phyloP scores from a whole-genome alignment of 1,140 invertebrate species.

The Cyrtorhinus lividipennis region DNA sequence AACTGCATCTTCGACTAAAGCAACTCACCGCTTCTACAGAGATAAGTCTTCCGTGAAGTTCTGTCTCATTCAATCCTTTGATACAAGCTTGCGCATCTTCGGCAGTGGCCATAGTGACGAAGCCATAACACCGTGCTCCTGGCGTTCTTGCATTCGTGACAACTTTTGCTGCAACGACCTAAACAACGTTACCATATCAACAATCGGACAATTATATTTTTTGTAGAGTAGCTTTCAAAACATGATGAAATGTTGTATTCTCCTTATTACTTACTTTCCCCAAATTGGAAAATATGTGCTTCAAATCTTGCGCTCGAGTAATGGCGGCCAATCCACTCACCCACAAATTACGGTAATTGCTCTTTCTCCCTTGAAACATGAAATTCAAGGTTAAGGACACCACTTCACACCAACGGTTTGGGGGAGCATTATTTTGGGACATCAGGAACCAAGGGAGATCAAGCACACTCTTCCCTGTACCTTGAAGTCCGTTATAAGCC shows the following conservation, averaged over 20 bases:
- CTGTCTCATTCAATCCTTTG: conserved; percentile 71
- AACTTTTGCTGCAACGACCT: conserved; percentile 78
- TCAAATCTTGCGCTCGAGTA: conserved; percentile 81
- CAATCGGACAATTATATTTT: no score
- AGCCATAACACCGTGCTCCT: conserved; percentile 83
- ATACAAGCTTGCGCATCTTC: conserved; percentile 83
- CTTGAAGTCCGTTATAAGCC: no score
- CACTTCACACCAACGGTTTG: no score
- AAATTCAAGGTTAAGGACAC: no score
- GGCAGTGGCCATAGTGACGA: conserved; percentile 79
- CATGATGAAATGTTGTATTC: no score
- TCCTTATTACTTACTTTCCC: conserved; percentile 79
- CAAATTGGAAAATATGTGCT: conserved; percentile 77
- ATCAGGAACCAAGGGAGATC: no score
- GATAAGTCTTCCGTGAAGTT: conserved; percentile 84
- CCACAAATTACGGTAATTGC: conserved; percentile 60
- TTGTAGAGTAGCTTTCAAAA: no score
- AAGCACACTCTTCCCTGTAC: no score
- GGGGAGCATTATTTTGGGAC: no score
- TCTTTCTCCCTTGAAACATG: conserved; percentile 17
- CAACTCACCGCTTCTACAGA: conserved; percentile 70
- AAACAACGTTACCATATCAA: conserved; percentile 12
- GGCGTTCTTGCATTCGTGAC: conserved; percentile 85
- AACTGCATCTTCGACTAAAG: no score
- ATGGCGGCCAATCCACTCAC: conserved; percentile 78